Evolutionary conservation across 2,113 vertebrate genomes (phyloP).

Genomic region (Rutilus rutilus): DNA sequence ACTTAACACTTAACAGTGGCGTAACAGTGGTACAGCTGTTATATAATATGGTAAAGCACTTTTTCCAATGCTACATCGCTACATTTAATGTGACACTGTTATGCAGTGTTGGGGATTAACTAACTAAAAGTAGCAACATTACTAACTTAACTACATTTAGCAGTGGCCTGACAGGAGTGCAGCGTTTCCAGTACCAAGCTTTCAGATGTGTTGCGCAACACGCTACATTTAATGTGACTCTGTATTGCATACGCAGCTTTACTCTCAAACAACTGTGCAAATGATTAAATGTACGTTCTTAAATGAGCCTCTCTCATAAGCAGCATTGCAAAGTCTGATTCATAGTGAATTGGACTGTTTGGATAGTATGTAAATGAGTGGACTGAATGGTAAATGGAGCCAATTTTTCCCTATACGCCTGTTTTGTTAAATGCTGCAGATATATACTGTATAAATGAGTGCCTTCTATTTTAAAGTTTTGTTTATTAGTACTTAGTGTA

Average conservation of each 20-base stretch:
- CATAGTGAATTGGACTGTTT: background rate
- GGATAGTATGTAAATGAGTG: background rate
- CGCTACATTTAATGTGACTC: background rate
- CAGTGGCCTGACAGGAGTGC: background rate
- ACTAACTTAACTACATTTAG: conserved; percentile 12
- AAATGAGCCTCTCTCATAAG: background rate
- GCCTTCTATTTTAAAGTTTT: too few relatives aligned
- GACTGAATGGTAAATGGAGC: background rate
- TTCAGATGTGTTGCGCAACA: background rate
- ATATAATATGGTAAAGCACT: too few relatives aligned
- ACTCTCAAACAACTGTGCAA: background rate
- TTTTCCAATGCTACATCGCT: too few relatives aligned
- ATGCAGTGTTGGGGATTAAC: conserved; percentile 1
- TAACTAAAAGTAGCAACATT: conserved; percentile 26
- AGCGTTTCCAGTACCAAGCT: background rate
- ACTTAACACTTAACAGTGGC: background rate
- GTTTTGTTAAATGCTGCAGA: background rate
- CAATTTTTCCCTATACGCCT: background rate
- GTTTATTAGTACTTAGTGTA: too few relatives aligned
- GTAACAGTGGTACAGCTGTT: background rate
- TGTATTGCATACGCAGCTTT: background rate
- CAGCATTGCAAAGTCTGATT: background rate
- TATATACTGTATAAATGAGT: too few relatives aligned
- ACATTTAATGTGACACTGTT: background rate
- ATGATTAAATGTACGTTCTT: background rate